Evolutionary conservation across 1,140 invertebrate genomes (phyloP), one percentile per base, ranked within the genome.

Genomic region (Bombus impatiens): DNA sequence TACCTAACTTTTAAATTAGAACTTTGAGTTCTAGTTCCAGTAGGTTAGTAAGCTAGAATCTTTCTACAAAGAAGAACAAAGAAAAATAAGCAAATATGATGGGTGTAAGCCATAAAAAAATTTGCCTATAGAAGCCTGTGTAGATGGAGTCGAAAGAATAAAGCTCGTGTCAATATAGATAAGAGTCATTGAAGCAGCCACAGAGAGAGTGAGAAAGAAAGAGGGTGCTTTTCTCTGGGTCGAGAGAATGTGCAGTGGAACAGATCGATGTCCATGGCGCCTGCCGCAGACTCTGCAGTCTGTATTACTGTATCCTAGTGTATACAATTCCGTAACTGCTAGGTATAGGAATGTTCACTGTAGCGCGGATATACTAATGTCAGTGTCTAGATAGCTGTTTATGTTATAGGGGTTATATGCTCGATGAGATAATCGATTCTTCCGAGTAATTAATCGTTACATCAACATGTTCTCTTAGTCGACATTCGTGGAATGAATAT

Each of bases 261-360:
- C 93, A 94, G 92, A 95, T 95, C 94, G 94, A 95, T 95, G 92
- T 83, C 84, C 91, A 87, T 92, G 93, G 93, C 94, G 94, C 93
- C 91, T 93, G 93, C 91, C 92, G 93, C 94, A 94, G 91, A 89
- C 88, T 93, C 94, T 91, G 92, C 93, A 93, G 94, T 94, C 93
- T 91, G 78, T 82, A 90, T 71, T 75, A 57, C 89, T 70, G 78
- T 89, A 83, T 86, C 90, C 86, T 53, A 62, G 10, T n/a, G 25
- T 89, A 83, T 86, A 91, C 86, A 89, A 90, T 65, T 81, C 80
- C 80, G 67, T 82, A 83, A 90, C 84, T n/a, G 53, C 28, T 25
- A 53, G 47, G 18, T 22, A 42, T 15, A 57, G 65, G 71, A 67
- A 86, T 28, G 44, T 75, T 62, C 42, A 78, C 57, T 40, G 18